Percentiles rank a stretch among this genome's conserved stretches.
Evolutionary conservation across 2,888 invertebrate genomes (phyloP).

Genomic region (Strigamia transsilvanica): DNA sequence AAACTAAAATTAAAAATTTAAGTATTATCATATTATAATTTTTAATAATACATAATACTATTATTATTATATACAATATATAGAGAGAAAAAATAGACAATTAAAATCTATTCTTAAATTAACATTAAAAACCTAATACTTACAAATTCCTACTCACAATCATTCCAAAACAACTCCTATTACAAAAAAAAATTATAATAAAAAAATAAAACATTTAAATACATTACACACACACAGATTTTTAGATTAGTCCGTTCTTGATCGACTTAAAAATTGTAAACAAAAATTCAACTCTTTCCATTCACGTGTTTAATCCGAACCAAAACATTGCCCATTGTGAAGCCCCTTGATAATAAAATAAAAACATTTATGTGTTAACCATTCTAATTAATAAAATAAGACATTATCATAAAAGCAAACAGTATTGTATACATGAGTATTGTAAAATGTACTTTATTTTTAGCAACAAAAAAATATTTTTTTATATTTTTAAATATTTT

Average conservation of each 20-base stretch:
- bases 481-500: too few relatives aligned
- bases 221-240: not conserved
- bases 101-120: not conserved
- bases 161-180: slow-evolving; percentile 4
- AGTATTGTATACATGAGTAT: slow-evolving; percentile 24
- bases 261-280: not conserved
- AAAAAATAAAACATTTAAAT: slow-evolving; percentile 8
- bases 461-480: too few relatives aligned
- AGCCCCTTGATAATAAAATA: not conserved
- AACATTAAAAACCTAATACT: slow-evolving; percentile 9
- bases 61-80: slow-evolving; percentile 3
- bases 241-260: not conserved
- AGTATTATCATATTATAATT: slow-evolving; percentile 20
- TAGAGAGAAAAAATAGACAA: not conserved
- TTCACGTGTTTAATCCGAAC: not conserved
- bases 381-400: not conserved
- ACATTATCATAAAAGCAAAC: not conserved
- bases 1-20: not conserved
- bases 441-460: not conserved
- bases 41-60: slow-evolving; percentile 20
- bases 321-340: not conserved
- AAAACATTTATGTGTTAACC: not conserved
- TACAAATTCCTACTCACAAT: slow-evolving; percentile 2
- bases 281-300: not conserved
- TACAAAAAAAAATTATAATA: not conserved